Base-by-base conservation (phyloP, 2,113 vertebrate genomes). In the Nyctibius bracteatus region DNA sequence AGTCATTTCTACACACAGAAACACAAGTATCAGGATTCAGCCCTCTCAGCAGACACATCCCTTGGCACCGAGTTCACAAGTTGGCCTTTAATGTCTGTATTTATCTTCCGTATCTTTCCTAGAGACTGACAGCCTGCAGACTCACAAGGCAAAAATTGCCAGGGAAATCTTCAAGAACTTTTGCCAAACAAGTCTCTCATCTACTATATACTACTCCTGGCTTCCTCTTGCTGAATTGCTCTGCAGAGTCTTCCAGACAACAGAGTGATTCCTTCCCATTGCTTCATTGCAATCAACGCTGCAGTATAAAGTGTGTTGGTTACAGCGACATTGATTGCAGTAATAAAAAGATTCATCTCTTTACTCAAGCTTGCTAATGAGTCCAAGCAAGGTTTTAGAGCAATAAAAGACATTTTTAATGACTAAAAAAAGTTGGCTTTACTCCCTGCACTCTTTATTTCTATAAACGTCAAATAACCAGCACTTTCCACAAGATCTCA, bases 291-390 rank as follows among this genome's bases (percentile, higher is more conserved):
- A 74, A 75, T 54, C 92, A 66, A 8, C 46, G 43, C 37, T 77
- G 51, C 72, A 4, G 1, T 74, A 66, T 83, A 58, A 94, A 83
- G 28, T 10, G 30, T 16, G 51, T 66, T 13, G 6, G 62, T 80
- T 94, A 83, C 66, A 88, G 46, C 39, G 67, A 61, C 85, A 81
- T 20, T 70, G 88, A 87, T 35, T 55, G 62, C 44, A 86, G 67
- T 24, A 47, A 80, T 65, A 37, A 85, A 57, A 79, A 72, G 37
- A 79, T 57, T 79, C 30, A 35, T 25, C 17, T 65, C 33, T 63
- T 75, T 59, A 47, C 57, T 82, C 52, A 87, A 78, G 94, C 87
- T 90, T 27, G 57, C 71, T 85, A 95, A 94, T 91, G 96, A 96
- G 88, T 74, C 86, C 37, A 74, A 93, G 37, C 47, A 95, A 74